These are phyloP conservation scores for Nycticryphes semicollaris DNA, from an alignment of 2,113 vertebrate species.

Conservation along the genomic window DNA sequence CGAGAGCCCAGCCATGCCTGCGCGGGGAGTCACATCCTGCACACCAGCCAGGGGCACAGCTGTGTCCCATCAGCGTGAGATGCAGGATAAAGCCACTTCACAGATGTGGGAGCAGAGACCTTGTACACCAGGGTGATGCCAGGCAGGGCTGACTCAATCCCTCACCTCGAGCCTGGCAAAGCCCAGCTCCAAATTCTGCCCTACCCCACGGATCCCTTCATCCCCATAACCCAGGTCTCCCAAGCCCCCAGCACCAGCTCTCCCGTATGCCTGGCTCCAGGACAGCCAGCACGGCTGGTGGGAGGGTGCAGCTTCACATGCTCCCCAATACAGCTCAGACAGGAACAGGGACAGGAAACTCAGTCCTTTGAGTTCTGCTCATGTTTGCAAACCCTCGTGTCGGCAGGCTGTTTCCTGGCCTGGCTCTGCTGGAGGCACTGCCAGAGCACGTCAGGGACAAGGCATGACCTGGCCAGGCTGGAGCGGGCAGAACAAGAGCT, in stretches of 20 bases:
- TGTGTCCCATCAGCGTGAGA: rapidly evolving
- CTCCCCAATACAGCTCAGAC: neutral
- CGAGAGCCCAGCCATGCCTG: neutral
- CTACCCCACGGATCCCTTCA: neutral
- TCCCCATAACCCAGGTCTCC: neutral
- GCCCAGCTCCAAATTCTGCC: neutral
- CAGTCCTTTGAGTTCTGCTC: neutral
- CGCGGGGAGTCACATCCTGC: neutral
- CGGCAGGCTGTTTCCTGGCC: neutral
- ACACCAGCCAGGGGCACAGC: neutral
- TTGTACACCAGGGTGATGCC: neutral
- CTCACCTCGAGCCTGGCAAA: neutral
- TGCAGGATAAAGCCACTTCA: neutral
- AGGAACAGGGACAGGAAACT: slow-evolving; percentile 19
- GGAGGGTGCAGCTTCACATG: neutral
- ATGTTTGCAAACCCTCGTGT: neutral
- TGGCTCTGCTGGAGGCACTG: neutral
- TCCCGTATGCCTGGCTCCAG: neutral
- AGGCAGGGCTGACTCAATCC: neutral
- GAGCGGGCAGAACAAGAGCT: neutral
- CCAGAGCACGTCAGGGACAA: neutral
- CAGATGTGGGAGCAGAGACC: neutral
- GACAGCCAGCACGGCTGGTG: neutral
- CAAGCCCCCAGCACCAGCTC: neutral
- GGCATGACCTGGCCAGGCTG: neutral